Conservation (phyloP, 2,888 invertebrate genomes). For the Pyralis farinalis region DNA sequence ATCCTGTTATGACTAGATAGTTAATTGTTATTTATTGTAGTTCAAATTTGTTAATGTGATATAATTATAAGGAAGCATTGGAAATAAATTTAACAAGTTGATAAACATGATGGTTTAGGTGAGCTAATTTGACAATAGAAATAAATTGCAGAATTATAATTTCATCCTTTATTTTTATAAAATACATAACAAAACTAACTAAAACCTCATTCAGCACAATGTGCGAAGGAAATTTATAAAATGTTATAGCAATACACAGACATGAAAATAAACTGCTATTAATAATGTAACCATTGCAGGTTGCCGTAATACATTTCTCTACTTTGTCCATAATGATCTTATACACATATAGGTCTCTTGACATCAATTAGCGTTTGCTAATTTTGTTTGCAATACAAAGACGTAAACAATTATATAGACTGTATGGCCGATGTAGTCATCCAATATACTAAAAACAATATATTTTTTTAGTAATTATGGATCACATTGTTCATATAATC, state of each 20-base stretch:
- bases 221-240: conserved; percentile 10
- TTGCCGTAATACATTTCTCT: no score
- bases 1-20: conserved; percentile 54
- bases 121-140: background rate
- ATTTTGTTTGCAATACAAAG: no score
- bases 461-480: no score
- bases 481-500: no score
- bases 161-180: conserved; percentile 32
- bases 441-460: no score
- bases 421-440: no score
- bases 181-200: conserved; percentile 31
- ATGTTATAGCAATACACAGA: background rate
- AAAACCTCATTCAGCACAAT: conserved; percentile 8
- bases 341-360: no score
- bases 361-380: no score
- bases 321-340: no score
- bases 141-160: conserved; percentile 29
- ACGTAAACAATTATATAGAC: no score
- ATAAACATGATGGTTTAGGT: background rate
- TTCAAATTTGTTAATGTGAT: conserved; percentile 6
- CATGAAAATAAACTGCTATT: background rate
- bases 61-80: conserved; percentile 10
- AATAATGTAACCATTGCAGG: no score
- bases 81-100: conserved; percentile 3
- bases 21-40: background rate